Conservation (phyloP, 2,888 invertebrate species). For the Herminia tarsipennalis region DNA sequence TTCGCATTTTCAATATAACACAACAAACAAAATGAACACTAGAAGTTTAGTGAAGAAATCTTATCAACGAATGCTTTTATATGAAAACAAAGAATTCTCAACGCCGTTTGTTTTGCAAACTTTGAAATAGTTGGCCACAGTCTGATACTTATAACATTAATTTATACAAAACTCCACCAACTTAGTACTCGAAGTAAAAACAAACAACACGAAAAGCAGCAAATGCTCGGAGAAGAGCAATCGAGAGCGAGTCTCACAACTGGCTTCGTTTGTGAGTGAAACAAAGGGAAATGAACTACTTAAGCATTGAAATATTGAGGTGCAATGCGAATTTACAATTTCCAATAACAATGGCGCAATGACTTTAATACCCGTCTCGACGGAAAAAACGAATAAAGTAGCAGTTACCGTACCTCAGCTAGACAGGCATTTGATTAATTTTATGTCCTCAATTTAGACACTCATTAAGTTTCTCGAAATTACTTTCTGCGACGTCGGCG, state of each 20-base stretch:
- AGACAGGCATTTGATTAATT: conserved; percentile 6
- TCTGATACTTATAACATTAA: conserved; percentile 44
- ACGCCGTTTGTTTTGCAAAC: conserved; percentile 40
- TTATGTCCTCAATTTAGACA: conserved; percentile 11
- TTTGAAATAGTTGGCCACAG: conserved; percentile 43
- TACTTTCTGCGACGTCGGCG: conserved; percentile 7
- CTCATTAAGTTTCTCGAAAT: conserved; percentile 11
- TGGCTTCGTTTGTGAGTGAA: conserved; percentile 58
- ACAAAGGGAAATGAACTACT: conserved; percentile 69
- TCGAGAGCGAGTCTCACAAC: conserved; percentile 46
- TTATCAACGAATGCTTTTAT: conserved; percentile 40
- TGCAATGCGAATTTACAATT: conserved; percentile 56
- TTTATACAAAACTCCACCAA: conserved; percentile 46
- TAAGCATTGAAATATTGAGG: conserved; percentile 60
- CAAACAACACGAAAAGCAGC: conserved; percentile 50
- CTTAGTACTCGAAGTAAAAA: conserved; percentile 47
- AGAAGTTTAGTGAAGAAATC: conserved; percentile 37
- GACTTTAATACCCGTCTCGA: conserved; percentile 26
- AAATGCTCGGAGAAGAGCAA: conserved; percentile 53
- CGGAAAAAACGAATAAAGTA: conserved; percentile 9
- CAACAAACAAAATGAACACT: conserved; percentile 36
- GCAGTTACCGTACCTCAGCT: neutral
- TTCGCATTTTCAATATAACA: conserved; percentile 32
- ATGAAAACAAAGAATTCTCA: conserved; percentile 38
- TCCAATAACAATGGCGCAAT: conserved; percentile 47